Evolutionary conservation across 2,797 vertebrate genomes (phyloP).

Genomic region (Cyprinella venusta): DNA sequence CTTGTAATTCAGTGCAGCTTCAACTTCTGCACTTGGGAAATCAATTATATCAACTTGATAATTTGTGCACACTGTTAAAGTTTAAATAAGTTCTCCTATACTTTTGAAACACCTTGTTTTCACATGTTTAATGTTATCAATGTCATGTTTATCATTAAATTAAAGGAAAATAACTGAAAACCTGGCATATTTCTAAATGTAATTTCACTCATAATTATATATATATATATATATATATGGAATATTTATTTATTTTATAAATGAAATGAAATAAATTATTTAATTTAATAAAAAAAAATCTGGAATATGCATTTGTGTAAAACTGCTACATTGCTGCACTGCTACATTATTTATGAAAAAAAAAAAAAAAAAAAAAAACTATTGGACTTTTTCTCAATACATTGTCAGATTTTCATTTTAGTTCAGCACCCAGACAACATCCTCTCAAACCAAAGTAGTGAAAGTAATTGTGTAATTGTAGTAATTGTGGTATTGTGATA

Average conservation of each 20-base stretch:
- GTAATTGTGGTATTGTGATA: background rate
- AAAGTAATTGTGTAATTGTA: too few relatives aligned
- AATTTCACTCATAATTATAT: background rate
- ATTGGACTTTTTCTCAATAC: background rate
- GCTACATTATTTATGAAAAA: too few relatives aligned
- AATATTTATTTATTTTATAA: background rate
- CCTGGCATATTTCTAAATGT: background rate
- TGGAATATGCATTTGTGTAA: too few relatives aligned
- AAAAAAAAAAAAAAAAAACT: too few relatives aligned
- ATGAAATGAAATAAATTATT: background rate
- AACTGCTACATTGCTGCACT: too few relatives aligned
- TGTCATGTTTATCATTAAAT: background rate
- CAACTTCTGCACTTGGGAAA: slow-evolving; percentile 11
- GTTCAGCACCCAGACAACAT: too few relatives aligned
- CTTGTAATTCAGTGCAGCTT: slow-evolving; percentile 18
- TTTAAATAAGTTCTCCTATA: background rate
- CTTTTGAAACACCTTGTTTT: background rate
- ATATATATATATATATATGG: too few relatives aligned
- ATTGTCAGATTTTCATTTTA: background rate
- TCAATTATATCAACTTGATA: background rate
- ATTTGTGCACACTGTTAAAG: background rate
- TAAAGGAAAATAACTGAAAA: background rate
- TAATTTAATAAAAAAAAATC: background rate
- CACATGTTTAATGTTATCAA: background rate
- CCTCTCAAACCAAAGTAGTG: too few relatives aligned